Percentiles rank a stretch among this genome's conserved stretches.
phyloP scores from a whole-genome alignment of 2,888 invertebrate species.

The Harmothoe impar region DNA sequence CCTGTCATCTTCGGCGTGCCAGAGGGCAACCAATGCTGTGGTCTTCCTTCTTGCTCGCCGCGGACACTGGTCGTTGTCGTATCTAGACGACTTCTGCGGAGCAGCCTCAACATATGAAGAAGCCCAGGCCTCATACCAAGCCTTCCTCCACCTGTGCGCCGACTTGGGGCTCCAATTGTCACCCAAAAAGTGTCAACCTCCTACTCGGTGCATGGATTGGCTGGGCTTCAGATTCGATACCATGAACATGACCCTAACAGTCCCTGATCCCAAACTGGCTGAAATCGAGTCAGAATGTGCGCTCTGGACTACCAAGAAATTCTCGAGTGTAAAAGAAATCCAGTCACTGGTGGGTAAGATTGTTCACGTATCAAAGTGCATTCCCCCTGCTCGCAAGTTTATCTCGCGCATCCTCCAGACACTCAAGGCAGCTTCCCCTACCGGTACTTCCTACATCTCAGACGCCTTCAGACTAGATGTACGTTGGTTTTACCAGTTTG shows the following conservation, averaged over 20 bases:
- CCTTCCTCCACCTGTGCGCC: too few species aligned
- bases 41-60: too few species aligned
- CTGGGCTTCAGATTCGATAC: not conserved
- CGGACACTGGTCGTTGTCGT: too few species aligned
- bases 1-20: too few species aligned
- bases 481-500: not conserved
- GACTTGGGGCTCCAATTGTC: too few species aligned
- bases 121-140: too few species aligned
- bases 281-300: not conserved
- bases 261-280: not conserved
- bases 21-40: too few species aligned
- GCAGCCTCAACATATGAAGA: too few species aligned
- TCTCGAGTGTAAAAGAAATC: not conserved
- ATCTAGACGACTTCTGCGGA: too few species aligned
- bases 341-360: not conserved
- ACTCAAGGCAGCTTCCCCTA: not conserved
- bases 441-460: not conserved
- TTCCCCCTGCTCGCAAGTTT: not conserved
- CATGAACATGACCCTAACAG: not conserved
- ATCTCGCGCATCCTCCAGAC: not conserved
- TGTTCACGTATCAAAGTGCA: not conserved
- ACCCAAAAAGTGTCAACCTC: not conserved
- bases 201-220: not conserved
- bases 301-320: not conserved
- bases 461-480: not conserved